Evolutionary conservation across 2,113 vertebrate species (phyloP).

Genomic region (Callocephalon fimbriatum): DNA sequence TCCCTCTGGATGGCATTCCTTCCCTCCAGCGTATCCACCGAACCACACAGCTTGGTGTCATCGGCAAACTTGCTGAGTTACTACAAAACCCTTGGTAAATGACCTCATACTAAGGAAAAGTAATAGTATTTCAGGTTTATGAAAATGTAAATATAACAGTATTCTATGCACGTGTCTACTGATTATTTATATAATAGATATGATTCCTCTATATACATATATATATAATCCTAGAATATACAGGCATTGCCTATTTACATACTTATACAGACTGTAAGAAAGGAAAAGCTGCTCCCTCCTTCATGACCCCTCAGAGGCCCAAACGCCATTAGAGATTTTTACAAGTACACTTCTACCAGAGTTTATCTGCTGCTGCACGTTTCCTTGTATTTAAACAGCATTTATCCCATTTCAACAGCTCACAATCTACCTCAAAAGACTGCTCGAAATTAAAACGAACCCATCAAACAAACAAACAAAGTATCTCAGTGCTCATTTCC

Average conservation of each 20-base stretch:
- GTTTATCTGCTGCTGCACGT: neutral
- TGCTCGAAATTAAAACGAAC: neutral
- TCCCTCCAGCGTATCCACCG: no score
- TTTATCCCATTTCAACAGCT: neutral
- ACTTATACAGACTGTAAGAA: neutral
- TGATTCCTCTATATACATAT: slow-evolving; percentile 37
- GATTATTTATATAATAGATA: neutral
- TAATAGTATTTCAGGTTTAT: no score
- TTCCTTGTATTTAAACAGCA: accelerated
- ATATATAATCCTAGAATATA: slow-evolving; percentile 15
- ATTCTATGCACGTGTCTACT: neutral
- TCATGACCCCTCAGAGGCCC: neutral
- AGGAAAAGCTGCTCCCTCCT: neutral
- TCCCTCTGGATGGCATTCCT: no score
- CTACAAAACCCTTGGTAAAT: no score
- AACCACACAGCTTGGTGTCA: no score
- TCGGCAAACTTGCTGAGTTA: no score
- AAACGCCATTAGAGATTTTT: neutral
- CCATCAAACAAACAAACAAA: neutral
- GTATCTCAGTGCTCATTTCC: neutral
- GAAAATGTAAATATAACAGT: neutral
- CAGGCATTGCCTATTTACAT: slow-evolving; percentile 25
- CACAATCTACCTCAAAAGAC: neutral
- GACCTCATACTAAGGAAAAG: no score
- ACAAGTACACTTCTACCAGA: neutral